Evolutionary conservation across 2,888 invertebrate genomes (phyloP), one percentile per base, ranked within the genome.

Genomic region (Osmoderma eremita): DNA sequence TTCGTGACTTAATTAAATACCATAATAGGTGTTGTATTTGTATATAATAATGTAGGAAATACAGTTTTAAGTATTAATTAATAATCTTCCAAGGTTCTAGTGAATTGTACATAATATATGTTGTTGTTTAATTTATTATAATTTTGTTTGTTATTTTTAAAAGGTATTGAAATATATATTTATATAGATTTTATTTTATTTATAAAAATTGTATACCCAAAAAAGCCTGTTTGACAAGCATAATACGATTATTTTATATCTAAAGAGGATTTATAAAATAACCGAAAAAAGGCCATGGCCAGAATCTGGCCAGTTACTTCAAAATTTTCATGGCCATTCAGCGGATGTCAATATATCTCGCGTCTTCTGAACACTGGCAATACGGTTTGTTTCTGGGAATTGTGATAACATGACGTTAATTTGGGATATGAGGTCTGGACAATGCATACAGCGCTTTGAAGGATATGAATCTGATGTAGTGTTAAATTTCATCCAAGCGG

Each of bases 401-500:
- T 97, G 97, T 84, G 98, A 99, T 86, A 95, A 96, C 83, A 92
- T 94, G 87, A 97, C 97, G 70, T 90, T 98, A 70, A 93, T 99
- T 75, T 99, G 99, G 99, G 99, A 99, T 84, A 97, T 98, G 94
- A 89, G 99, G 76, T 94, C 95, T 49, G 98, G 98, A 0, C 95
- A 95, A 80, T 97, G 98, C 80, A 97, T 98, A 67, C 98, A 99
- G 84, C 94, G 95, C 38, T 99, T 99, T 84, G 98, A 99, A 83
- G 95, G 98, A 15, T 99, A 99, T 84, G 94, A 95, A 75, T 97
- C 98, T 1, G 99, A 99, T 85, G 96, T 99, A 93, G 94, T 79
- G 97, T 99, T 61, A 91, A 95, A 82, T 99, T 97, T 86, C 97
- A 99, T 87, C 99, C 99, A 3, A 95, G 97, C 79, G 99, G 99